These are phyloP conservation scores for Cryptophagus acutangulus DNA, from an alignment of 2,888 invertebrate species.

Conservation along the genomic window DNA sequence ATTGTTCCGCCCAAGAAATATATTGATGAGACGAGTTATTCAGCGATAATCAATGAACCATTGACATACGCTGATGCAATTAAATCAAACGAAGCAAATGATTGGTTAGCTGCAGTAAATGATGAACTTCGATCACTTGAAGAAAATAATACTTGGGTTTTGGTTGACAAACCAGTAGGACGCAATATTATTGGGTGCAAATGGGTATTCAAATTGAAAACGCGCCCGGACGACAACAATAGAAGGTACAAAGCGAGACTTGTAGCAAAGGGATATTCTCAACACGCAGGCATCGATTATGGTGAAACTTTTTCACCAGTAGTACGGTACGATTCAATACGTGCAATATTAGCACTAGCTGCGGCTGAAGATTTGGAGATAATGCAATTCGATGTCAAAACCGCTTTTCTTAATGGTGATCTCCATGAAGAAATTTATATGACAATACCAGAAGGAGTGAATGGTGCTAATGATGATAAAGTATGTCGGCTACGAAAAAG, in stretches of 20 bases:
- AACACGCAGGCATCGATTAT: slow-evolving; percentile 4
- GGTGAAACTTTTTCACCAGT: slow-evolving; percentile 6
- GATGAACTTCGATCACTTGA: no score
- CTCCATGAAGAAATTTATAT: slow-evolving; percentile 1
- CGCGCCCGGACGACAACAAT: background rate
- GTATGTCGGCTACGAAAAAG: slow-evolving; percentile 5
- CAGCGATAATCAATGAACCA: no score
- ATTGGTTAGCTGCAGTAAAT: no score
- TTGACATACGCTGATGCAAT: no score
- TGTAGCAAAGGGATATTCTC: slow-evolving; percentile 5
- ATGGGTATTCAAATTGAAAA: background rate
- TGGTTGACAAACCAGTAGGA: background rate
- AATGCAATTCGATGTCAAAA: slow-evolving; percentile 5
- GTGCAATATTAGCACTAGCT: background rate
- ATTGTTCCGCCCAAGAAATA: no score
- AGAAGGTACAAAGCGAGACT: slow-evolving; percentile 4
- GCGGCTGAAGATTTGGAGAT: background rate
- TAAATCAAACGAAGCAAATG: no score
- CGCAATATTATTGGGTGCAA: background rate
- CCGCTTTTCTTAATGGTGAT: slow-evolving; percentile 6
- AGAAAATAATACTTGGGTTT: slow-evolving; percentile 4
- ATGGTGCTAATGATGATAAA: background rate
- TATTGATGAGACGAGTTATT: no score
- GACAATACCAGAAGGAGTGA: background rate
- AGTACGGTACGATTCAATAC: background rate